Percentiles rank a stretch among this genome's conserved stretches.
These are phyloP conservation scores for Popillia japonica DNA, from an alignment of 1,140 invertebrate genomes.

Conservation along the genomic window DNA sequence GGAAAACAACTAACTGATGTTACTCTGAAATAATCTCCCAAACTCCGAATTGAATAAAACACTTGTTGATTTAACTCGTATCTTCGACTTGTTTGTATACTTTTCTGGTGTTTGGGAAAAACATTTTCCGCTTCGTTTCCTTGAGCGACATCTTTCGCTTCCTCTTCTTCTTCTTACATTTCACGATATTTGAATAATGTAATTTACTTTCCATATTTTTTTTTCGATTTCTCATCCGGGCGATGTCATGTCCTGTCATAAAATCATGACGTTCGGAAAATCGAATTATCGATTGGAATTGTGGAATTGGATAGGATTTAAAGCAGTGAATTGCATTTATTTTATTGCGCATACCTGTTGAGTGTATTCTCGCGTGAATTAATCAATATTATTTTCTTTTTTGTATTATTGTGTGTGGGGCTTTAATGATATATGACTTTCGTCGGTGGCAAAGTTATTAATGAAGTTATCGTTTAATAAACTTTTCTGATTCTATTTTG, in stretches of 20 bases:
- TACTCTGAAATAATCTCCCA: not conserved
- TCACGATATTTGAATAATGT: conserved; percentile 22
- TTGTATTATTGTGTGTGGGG: not conserved
- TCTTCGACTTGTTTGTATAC: conserved; percentile 2
- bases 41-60: not conserved
- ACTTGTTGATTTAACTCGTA: conserved; percentile 18
- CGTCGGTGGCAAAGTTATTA: too few species aligned
- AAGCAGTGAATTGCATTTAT: not conserved
- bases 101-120: not conserved
- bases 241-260: not conserved
- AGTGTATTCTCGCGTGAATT: not conserved
- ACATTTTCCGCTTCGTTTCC: conserved; percentile 10
- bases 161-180: not conserved
- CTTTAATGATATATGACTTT: too few species aligned
- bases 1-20: not conserved
- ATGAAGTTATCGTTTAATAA: too few species aligned
- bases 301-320: too few species aligned
- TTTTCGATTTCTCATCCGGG: not conserved
- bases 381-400: not conserved
- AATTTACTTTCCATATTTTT: not conserved
- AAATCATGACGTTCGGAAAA: not conserved
- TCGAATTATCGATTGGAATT: too few species aligned
- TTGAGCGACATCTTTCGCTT: not conserved
- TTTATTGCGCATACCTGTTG: conserved; percentile 34
- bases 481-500: too few species aligned